Evolutionary conservation across 2,113 vertebrate species (phyloP), one percentile per base, ranked within the genome.

Genomic region (Oryzias celebensis): DNA sequence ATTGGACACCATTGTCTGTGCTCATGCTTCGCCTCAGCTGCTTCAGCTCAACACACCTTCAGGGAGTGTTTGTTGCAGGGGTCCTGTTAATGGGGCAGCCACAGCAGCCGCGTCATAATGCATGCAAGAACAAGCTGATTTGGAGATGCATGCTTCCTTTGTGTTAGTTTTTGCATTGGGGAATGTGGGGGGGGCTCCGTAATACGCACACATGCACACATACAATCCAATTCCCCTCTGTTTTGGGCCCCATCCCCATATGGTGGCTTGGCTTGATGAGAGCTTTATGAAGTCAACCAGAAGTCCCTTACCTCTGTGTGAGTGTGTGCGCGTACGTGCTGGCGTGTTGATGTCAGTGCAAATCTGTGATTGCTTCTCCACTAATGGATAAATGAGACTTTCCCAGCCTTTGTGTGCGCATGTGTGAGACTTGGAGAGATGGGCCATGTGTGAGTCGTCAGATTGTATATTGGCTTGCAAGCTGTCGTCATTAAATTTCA

Each of bases 221-320:
- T 69, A 75, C 58, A 78, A 71, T 78, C 75, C 65, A 83, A 47
- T 80, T 79, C 76, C 86, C 84, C 77, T 83, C 81, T 77, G 80
- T 75, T 87, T 86, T 82, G 78, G 79, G 78, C 75, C 75, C 76
- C 79, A 88, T 88, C 87, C 83, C 91, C 90, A 91, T 91, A 91
- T 91, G 90, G 82, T 89, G 75, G 82, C 73, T 80, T 85, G 87
- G 82, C 86, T 88, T 88, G 81, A 88, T 91, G 87, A 89, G 84
- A 62, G 74, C 87, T 90, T 89, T 86, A 89, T 90, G 87, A 86
- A 89, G 79, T 82, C 77, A 86, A 88, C 75, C 81, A 78, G 80
- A 90, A 89, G 80, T 68, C 75, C 52, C 70, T 58, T 36, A 3
- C 24, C 66, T 68, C 67, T 26, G 24, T 50, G 51, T 56, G 49